Evolutionary conservation across 1,140 invertebrate genomes (phyloP).

Genomic region (Arion vulgaris): DNA sequence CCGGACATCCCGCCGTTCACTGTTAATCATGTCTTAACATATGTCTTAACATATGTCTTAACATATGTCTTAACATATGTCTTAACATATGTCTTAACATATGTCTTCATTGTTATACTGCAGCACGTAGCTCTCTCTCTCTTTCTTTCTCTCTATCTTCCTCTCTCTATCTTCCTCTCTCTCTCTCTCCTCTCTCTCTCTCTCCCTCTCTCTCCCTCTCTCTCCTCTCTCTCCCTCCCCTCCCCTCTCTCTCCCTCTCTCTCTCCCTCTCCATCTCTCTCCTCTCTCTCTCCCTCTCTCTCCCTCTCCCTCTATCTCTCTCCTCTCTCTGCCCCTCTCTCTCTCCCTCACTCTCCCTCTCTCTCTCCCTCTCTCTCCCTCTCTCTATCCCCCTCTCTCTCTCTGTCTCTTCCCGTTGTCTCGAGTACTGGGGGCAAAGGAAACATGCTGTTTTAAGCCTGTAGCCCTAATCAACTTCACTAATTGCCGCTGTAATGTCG

Average conservation of each 20-base stretch:
- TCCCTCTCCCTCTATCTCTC: background rate
- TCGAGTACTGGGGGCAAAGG: background rate
- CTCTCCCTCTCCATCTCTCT: background rate
- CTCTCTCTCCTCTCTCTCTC: background rate
- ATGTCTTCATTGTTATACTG: too few relatives aligned
- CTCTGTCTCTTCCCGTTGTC: background rate
- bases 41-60: too few relatives aligned
- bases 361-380: background rate
- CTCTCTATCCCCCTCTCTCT: slow-evolving; percentile 9
- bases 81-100: too few relatives aligned
- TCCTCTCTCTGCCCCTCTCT: slow-evolving; percentile 5
- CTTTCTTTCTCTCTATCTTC: background rate
- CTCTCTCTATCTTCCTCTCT: background rate
- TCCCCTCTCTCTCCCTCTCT: slow-evolving; percentile 2
- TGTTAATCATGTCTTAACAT: too few relatives aligned
- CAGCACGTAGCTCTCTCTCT: too few relatives aligned
- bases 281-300: background rate
- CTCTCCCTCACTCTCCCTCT: background rate
- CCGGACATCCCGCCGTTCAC: too few relatives aligned
- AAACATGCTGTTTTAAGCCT: too few relatives aligned
- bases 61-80: too few relatives aligned
- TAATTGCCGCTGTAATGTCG: too few relatives aligned
- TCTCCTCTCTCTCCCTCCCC: background rate
- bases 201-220: too few relatives aligned
- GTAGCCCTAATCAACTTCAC: too few relatives aligned